phyloP scores from a whole-genome alignment of 2,113 vertebrate species.

The Prietella phreatophila region DNA sequence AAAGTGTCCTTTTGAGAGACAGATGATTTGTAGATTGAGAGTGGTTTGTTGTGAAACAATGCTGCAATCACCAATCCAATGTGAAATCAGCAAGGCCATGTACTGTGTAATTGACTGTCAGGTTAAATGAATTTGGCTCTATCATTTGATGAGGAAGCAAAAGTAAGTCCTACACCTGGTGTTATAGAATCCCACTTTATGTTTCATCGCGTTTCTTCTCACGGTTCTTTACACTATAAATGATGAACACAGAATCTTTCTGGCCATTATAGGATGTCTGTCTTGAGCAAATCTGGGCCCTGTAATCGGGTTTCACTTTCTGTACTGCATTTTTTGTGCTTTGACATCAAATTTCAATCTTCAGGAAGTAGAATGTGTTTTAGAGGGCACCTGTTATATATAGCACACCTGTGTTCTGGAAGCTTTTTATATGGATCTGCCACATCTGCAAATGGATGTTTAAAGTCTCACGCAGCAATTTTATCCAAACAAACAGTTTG shows the following conservation, averaged over 20 bases:
- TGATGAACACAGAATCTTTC: neutral
- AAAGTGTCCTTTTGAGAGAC: neutral
- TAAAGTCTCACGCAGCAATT: too few relatives aligned
- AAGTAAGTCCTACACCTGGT: neutral
- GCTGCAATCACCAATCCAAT: conserved; percentile 24
- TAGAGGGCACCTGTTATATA: too few relatives aligned
- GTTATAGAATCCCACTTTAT: neutral
- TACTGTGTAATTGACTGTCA: neutral
- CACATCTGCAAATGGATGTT: too few relatives aligned
- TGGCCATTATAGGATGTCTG: neutral
- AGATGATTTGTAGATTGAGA: conserved; percentile 10
- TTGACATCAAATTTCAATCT: neutral
- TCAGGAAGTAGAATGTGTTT: neutral
- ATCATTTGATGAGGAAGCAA: neutral
- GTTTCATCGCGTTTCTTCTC: neutral
- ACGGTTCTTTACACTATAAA: neutral
- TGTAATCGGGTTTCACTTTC: neutral
- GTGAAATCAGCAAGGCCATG: conserved; percentile 4
- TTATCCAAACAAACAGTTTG: too few relatives aligned
- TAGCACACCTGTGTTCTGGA: too few relatives aligned
- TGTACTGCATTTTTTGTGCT: neutral
- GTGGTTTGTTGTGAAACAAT: conserved; percentile 20
- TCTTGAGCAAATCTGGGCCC: neutral
- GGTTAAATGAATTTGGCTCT: conserved; percentile 17
- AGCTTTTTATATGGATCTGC: too few relatives aligned